These are phyloP conservation scores for Clistopyga incitator DNA, from an alignment of 2,888 invertebrate species.

Conservation along the genomic window DNA sequence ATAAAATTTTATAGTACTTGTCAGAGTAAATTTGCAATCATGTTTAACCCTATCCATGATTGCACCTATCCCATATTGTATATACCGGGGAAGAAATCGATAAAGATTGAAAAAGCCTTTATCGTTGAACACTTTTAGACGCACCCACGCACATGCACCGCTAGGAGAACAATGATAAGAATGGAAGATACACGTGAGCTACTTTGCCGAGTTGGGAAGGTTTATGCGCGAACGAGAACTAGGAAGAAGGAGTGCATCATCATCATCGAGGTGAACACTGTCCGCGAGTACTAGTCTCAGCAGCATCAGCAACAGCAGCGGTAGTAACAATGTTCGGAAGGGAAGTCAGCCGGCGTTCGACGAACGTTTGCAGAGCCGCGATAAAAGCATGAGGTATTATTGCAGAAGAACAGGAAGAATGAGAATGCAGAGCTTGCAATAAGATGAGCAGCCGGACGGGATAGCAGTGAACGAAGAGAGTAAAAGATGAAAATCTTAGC, in stretches of 20 bases:
- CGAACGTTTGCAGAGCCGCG: constrained; percentile 25
- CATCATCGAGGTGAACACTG: constrained; percentile 13
- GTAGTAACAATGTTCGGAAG: neutral
- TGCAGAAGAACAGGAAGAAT: constrained; percentile 26
- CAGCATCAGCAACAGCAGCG: constrained; percentile 27
- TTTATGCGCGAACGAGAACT: constrained; percentile 16
- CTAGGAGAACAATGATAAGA: constrained; percentile 25
- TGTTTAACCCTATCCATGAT: no score
- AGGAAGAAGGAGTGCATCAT: constrained; percentile 35
- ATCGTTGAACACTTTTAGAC: neutral
- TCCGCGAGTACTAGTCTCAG: neutral
- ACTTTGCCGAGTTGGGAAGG: constrained; percentile 19
- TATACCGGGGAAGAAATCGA: no score
- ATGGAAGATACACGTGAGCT: constrained; percentile 22
- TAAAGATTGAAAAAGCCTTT: constrained; percentile 15
- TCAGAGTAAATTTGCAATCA: no score
- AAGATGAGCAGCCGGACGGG: neutral
- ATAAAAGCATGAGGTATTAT: constrained; percentile 40
- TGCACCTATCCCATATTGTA: no score
- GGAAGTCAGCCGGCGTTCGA: neutral
- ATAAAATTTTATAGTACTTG: no score
- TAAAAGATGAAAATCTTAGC: constrained; percentile 57
- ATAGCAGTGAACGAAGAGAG: constrained; percentile 3
- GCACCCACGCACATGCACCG: constrained; percentile 7
- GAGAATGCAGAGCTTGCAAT: constrained; percentile 9